A percentile compares a stretch with the other conserved stretches of the same genome.
Conservation (phyloP, 2,113 vertebrate species). For the Carassius carassius region DNA sequence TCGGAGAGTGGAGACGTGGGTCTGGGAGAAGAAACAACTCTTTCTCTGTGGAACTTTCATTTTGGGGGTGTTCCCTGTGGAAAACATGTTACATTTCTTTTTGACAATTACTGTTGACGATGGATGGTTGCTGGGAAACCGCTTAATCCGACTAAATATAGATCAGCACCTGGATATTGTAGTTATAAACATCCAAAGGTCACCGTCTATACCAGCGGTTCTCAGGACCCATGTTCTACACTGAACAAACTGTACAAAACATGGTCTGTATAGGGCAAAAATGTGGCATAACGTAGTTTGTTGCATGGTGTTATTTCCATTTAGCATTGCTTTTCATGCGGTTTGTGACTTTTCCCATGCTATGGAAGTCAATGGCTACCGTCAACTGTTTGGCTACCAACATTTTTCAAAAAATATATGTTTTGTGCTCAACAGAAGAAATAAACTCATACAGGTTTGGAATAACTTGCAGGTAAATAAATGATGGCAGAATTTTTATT, state of each 20-base stretch:
- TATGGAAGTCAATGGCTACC: too few species aligned
- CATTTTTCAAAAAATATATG: too few species aligned
- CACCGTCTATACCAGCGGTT: not conserved
- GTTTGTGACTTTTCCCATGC: not conserved
- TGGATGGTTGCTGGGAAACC: conserved; percentile 42
- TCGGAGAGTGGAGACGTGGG: conserved; percentile 56
- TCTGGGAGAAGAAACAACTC: conserved; percentile 60
- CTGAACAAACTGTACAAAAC: too few species aligned
- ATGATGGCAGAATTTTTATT: too few species aligned
- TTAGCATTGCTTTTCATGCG: not conserved
- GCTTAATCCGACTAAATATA: conserved; percentile 25
- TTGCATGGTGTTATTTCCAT: too few species aligned
- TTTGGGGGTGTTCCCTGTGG: conserved; percentile 57
- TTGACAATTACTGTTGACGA: conserved; percentile 47
- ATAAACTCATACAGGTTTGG: too few species aligned
- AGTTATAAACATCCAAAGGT: not conserved
- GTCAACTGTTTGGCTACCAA: too few species aligned
- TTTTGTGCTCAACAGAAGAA: too few species aligned
- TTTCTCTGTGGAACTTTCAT: conserved; percentile 63
- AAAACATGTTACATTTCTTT: conserved; percentile 49
- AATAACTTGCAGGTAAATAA: too few species aligned
- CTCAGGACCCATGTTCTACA: not conserved
- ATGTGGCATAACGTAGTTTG: too few species aligned
- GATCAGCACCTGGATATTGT: conserved; percentile 46
- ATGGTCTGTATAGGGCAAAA: too few species aligned